Percentiles rank a stretch among this genome's conserved stretches.
Evolutionary conservation across 1,140 invertebrate species (phyloP).

Genomic region (Dolichoris vasculosae): DNA sequence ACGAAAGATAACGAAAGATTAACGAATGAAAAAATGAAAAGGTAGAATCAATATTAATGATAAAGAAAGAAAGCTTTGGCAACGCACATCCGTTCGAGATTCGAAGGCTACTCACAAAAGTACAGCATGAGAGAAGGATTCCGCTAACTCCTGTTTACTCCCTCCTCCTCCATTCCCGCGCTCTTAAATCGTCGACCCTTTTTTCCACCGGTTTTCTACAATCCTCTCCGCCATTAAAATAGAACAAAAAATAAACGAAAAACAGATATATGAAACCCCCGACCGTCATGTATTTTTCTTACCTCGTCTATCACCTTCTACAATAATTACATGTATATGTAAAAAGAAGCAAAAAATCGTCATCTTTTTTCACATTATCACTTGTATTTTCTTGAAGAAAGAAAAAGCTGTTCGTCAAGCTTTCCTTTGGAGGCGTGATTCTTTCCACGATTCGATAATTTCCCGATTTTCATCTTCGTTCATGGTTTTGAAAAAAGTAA

Average conservation of each 20-base stretch:
- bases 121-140: not conserved
- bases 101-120: constrained; percentile 31
- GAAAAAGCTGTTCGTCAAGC: constrained; percentile 19
- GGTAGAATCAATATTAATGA: not conserved
- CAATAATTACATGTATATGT: constrained; percentile 6
- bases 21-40: not conserved
- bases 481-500: not conserved
- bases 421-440: constrained; percentile 2
- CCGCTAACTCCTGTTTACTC: not conserved
- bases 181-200: constrained; percentile 21
- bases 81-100: constrained; percentile 44
- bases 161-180: not conserved
- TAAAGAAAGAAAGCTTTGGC: not conserved
- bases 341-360: constrained; percentile 10
- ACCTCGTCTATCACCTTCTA: not conserved
- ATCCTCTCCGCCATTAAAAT: constrained; percentile 14
- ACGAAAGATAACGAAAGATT: not conserved
- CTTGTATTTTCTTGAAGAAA: constrained; percentile 30
- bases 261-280: not conserved
- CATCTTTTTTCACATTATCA: not conserved
- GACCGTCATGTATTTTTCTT: not conserved
- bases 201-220: constrained; percentile 43
- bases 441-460: constrained; percentile 12
- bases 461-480: not conserved
- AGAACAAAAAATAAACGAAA: constrained; percentile 2